Conservation (phyloP, 2,113 vertebrate species). For the Uria aalge region DNA sequence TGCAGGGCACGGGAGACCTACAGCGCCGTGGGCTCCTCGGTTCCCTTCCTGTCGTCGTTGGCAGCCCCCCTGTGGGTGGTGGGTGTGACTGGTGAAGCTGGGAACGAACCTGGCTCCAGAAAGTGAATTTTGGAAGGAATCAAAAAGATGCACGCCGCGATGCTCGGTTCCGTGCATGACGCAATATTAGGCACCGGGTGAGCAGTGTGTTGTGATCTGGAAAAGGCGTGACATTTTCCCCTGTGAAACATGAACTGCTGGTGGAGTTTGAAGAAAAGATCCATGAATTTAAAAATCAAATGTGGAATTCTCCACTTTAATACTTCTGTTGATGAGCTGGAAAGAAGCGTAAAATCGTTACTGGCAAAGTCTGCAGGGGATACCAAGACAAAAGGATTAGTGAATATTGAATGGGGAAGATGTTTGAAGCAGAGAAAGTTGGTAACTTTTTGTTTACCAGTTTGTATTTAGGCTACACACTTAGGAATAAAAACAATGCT, state of each 20-base stretch:
- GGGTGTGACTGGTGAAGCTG: not conserved
- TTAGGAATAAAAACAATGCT: not conserved
- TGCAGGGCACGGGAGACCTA: not conserved
- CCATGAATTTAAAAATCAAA: not conserved
- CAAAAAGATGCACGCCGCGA: too few species aligned
- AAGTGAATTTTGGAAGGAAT: not conserved
- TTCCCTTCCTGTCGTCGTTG: not conserved
- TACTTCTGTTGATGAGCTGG: not conserved
- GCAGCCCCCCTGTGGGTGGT: not conserved
- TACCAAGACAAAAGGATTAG: not conserved
- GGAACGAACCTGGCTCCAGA: not conserved
- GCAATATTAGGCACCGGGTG: too few species aligned
- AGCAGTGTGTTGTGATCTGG: not conserved
- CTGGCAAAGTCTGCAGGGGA: not conserved
- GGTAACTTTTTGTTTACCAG: not conserved
- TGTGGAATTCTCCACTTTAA: not conserved
- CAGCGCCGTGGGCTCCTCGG: rapidly evolving
- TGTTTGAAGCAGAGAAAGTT: not conserved
- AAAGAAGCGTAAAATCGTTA: not conserved
- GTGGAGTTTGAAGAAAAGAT: not conserved
- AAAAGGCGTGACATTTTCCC: not conserved
- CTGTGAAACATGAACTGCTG: not conserved
- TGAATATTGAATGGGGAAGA: not conserved
- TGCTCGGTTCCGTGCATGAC: not conserved
- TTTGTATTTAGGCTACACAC: not conserved